Evolutionary conservation across 2,113 vertebrate species (phyloP), one percentile per base, ranked within the genome.

Genomic region (Corydoras maculifer): DNA sequence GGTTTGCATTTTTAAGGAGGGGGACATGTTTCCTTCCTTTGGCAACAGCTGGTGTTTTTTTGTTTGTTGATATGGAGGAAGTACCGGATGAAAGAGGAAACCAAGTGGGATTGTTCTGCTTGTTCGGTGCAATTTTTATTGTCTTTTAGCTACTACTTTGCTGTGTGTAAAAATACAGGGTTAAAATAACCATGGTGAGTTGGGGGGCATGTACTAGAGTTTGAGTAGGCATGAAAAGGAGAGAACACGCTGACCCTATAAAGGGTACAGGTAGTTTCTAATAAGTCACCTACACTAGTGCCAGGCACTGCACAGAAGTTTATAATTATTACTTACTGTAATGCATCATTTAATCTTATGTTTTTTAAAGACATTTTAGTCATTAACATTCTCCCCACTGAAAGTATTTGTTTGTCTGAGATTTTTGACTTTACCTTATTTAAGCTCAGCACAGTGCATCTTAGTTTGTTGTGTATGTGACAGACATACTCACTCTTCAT

Each of bases 11-110:
- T 43, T 43, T 43, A 43, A 43, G 54, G 70, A 32, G 72, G 29
- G 64, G 54, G 68, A 61, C 61, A 58, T 29, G 58, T 73, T 76
- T 79, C 77, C 74, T 79, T 79, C 74, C 74, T 72, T 71, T 72
- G 66, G 48, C 62, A 73, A 58, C 73, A 78, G 73, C 73, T 78
- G 73, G 58, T 73, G 29, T 58, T 13, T 57, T 62, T 70, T 75
- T 75, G 73, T 79, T 76, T 76, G 62, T 70, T 70, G 50, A 48
- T 63, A 29, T 75, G 64, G 70, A 62, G 74, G 74, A 76, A 79
- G 74, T 70, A 48, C 13, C 59, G 70, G 51, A 73, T 61, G 60
- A 69, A 60, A 73, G 43, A 75, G 73, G 77, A 73, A 79, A 62
- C 70, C 73, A 55, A 29, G 62, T 70, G 66, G 71, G 63, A 70